Conservation (phyloP, 2,113 vertebrate genomes). For the Scartelaos histophorus region DNA sequence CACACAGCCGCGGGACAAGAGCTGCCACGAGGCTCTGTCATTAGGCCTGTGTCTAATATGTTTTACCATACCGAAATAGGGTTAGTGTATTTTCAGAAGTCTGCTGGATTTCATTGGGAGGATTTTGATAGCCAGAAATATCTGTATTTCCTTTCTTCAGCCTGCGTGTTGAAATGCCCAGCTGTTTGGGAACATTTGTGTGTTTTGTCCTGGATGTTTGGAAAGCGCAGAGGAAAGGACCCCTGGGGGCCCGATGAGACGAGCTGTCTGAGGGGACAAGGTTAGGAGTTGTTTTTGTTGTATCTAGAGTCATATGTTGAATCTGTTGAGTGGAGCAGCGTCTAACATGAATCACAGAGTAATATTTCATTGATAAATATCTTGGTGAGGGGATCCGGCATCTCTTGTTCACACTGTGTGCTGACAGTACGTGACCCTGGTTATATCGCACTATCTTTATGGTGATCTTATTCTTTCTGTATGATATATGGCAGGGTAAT, state of each 20-base stretch:
- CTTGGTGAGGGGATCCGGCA: constrained; percentile 32
- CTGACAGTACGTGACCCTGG: constrained; percentile 34
- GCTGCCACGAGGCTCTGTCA: constrained; percentile 53
- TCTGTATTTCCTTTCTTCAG: neutral
- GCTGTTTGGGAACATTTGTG: constrained; percentile 46
- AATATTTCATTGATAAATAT: constrained; percentile 49
- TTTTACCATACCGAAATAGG: constrained; percentile 38
- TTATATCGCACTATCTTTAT: constrained; percentile 39
- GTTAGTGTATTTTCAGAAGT: constrained; percentile 51
- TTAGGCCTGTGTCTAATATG: constrained; percentile 34
- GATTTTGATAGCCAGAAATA: constrained; percentile 43
- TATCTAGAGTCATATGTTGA: constrained; percentile 29
- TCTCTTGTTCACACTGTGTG: constrained; percentile 49
- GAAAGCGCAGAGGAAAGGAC: constrained; percentile 41
- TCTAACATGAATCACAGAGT: constrained; percentile 50
- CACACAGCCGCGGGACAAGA: constrained; percentile 68
- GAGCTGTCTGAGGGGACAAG: constrained; percentile 32
- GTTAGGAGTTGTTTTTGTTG: constrained; percentile 58
- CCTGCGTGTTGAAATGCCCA: constrained; percentile 39
- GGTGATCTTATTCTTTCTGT: constrained; percentile 41
- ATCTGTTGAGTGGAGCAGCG: constrained; percentile 38
- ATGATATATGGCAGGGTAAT: constrained; percentile 44
- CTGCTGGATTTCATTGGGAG: constrained; percentile 60
- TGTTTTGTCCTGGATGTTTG: constrained; percentile 60
- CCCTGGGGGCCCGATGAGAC: constrained; percentile 39